Conservation (phyloP, 2,888 invertebrate species). For the Byasa hedistus region DNA sequence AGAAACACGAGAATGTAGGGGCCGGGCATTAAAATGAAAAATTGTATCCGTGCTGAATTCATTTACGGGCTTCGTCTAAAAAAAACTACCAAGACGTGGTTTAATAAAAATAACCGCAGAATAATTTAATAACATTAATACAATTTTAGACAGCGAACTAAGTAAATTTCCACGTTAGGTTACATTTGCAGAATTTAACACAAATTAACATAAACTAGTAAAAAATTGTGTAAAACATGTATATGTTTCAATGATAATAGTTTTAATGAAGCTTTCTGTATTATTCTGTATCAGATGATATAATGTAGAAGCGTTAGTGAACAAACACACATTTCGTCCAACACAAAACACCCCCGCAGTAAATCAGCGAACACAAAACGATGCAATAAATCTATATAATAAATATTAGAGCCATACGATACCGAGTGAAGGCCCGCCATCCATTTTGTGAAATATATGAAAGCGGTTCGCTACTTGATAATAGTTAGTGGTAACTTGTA, state of each 20-base stretch:
- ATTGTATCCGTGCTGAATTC: constrained; percentile 22
- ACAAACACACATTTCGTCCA: constrained; percentile 23
- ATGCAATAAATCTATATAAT: constrained; percentile 74
- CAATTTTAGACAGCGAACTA: too few relatives aligned
- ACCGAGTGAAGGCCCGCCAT: constrained; percentile 60
- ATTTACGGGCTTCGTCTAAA: constrained; percentile 6
- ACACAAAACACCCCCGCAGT: constrained; percentile 32
- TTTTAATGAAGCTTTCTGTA: too few relatives aligned
- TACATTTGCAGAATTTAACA: too few relatives aligned
- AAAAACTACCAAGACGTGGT: neutral
- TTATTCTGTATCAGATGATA: neutral
- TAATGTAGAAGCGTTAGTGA: neutral
- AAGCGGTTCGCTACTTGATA: constrained; percentile 75
- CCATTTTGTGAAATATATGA: constrained; percentile 78
- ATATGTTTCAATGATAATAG: too few relatives aligned
- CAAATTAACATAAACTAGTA: too few relatives aligned
- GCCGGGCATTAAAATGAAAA: constrained; percentile 20
- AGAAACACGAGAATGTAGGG: constrained; percentile 16
- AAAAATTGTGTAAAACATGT: too few relatives aligned
- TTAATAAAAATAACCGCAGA: too few relatives aligned
- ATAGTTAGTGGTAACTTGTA: constrained; percentile 73
- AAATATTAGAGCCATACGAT: constrained; percentile 69
- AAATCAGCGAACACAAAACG: constrained; percentile 40
- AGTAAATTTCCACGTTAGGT: too few relatives aligned
- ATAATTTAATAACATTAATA: too few relatives aligned